Evolutionary conservation across 1,140 invertebrate genomes (phyloP).

Genomic region (Euwallacea fornicatus): DNA sequence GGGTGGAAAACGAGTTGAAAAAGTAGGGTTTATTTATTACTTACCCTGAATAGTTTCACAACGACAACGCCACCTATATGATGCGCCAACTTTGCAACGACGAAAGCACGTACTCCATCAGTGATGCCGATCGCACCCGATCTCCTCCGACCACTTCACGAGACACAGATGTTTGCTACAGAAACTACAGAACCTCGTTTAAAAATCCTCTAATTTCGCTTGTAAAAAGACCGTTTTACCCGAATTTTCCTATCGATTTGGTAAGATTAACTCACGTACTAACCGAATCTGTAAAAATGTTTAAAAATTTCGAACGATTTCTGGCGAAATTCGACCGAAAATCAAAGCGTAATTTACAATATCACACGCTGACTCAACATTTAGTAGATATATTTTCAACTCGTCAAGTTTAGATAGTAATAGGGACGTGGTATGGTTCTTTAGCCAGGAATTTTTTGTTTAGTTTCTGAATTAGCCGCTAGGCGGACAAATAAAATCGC

Average conservation of each 20-base stretch:
- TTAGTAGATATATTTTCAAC: slow-evolving; percentile 48
- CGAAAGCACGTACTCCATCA: slow-evolving; percentile 50
- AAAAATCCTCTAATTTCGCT: slow-evolving; percentile 24
- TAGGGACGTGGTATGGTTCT: slow-evolving; percentile 52
- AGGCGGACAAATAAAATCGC: slow-evolving; percentile 38
- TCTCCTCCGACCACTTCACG: slow-evolving; percentile 40
- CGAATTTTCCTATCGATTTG: slow-evolving; percentile 42
- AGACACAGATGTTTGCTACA: slow-evolving; percentile 45
- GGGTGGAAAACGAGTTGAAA: slow-evolving; percentile 44
- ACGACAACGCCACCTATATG: slow-evolving; percentile 51
- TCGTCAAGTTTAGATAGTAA: slow-evolving; percentile 45
- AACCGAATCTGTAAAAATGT: slow-evolving; percentile 46
- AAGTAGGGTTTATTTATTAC: slow-evolving; percentile 50
- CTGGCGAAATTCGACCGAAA: slow-evolving; percentile 28
- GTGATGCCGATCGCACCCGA: slow-evolving; percentile 45
- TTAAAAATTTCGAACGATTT: slow-evolving; percentile 42
- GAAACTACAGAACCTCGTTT: slow-evolving; percentile 36
- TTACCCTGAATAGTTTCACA: slow-evolving; percentile 46
- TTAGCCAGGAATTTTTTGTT: slow-evolving; percentile 49
- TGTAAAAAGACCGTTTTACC: slow-evolving; percentile 34
- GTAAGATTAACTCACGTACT: slow-evolving; percentile 19
- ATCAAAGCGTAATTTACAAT: slow-evolving; percentile 34
- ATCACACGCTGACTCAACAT: slow-evolving; percentile 45
- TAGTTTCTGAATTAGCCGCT: slow-evolving; percentile 44
- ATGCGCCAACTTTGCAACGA: slow-evolving; percentile 48